These are phyloP conservation scores for Amia ocellicauda DNA, from an alignment of 2,113 vertebrate genomes.

Conservation along the genomic window DNA sequence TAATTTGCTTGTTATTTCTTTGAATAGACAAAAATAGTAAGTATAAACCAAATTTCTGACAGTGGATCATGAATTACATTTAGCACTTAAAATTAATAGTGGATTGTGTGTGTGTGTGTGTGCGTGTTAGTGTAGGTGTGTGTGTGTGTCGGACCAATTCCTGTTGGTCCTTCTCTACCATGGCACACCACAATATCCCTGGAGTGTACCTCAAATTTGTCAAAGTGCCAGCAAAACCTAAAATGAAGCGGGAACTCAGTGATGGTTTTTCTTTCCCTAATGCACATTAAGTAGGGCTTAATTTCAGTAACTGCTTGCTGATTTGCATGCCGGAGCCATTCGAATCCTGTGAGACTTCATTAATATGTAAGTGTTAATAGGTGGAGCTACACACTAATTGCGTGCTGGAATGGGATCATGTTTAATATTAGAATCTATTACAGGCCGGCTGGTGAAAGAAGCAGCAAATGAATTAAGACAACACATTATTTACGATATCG, in stretches of 20 bases:
- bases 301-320: slow-evolving; percentile 9
- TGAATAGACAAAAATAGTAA: too few relatives aligned
- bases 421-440: slow-evolving; percentile 61
- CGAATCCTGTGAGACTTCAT: slow-evolving; percentile 43
- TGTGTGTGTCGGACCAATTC: slow-evolving; percentile 37
- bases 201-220: neutral
- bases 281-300: neutral
- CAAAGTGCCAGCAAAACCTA: neutral
- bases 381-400: slow-evolving; percentile 58
- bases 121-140: slow-evolving; percentile 13
- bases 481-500: slow-evolving; percentile 51
- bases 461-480: slow-evolving; percentile 62
- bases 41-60: too few relatives aligned
- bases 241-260: neutral
- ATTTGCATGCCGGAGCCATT: neutral
- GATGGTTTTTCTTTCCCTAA: neutral
- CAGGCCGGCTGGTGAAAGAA: slow-evolving; percentile 41
- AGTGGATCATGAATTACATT: too few relatives aligned
- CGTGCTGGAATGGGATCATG: slow-evolving; percentile 46
- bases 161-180: slow-evolving; percentile 50
- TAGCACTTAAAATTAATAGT: too few relatives aligned
- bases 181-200: neutral
- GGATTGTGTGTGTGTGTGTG: slow-evolving; percentile 20
- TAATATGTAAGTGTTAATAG: slow-evolving; percentile 61
- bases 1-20: too few relatives aligned